These are phyloP conservation scores for Apodemus speciosus DNA, from an alignment of 2,113 vertebrate genomes.

Conservation along the genomic window DNA sequence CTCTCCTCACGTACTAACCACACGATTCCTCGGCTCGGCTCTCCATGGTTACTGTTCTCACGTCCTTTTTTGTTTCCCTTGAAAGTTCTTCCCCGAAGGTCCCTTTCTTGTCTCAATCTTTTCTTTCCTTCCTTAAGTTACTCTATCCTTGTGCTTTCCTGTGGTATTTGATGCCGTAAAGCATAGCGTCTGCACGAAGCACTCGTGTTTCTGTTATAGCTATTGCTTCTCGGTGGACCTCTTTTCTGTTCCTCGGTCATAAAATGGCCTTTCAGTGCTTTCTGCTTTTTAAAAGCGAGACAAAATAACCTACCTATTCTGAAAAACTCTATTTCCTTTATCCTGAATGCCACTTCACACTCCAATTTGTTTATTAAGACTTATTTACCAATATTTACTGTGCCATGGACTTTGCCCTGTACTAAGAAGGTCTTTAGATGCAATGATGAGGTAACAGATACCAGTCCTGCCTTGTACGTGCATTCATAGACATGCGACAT, in stretches of 20 bases:
- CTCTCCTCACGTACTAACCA: fast-evolving
- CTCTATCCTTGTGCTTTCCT: neutral
- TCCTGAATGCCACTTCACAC: neutral
- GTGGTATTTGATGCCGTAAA: fast-evolving
- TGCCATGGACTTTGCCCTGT: neutral
- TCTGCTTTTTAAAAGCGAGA: neutral
- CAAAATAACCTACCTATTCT: neutral
- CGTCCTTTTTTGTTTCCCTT: neutral
- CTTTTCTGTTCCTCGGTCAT: neutral
- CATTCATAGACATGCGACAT: neutral
- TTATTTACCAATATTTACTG: neutral
- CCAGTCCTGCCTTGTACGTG: neutral
- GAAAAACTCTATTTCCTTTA: neutral
- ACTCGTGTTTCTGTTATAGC: too few relatives aligned
- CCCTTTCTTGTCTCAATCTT: neutral
- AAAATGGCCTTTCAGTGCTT: neutral
- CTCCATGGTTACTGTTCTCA: neutral
- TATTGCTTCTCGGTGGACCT: neutral
- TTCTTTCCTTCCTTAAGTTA: neutral
- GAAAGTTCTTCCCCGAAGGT: neutral
- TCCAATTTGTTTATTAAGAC: neutral
- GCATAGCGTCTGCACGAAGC: fast-evolving
- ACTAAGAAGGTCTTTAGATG: neutral
- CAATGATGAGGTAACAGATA: neutral
- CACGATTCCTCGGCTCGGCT: fast-evolving